Evolutionary conservation across 1,140 invertebrate genomes (phyloP), one percentile per base, ranked within the genome.

Genomic region (Chlorops oryzae): DNA sequence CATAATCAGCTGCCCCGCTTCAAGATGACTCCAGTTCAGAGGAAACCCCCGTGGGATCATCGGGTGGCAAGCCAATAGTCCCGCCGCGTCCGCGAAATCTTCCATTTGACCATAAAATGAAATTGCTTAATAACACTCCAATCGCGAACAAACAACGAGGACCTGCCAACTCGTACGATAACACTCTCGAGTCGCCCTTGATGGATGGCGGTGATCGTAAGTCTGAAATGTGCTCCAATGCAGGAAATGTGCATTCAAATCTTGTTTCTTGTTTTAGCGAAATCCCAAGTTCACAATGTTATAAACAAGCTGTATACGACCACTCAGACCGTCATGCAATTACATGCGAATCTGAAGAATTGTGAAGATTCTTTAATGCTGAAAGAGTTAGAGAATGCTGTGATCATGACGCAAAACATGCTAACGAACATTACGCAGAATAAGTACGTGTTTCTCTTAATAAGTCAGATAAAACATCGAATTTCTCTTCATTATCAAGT

Each of bases 1-100:
- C 79, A 59, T 77, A 79, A 62, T 76, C 79, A 35, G 81, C 34
- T 25, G 46, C 51, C 6, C 40, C 46, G 3, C 51, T 59, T 40
- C 82, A 85, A 52, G 87, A 89, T 64, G 86, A 88, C 72, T 85
- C 87, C 27, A 84, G 85, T 60, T 87, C 85, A 2, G 83, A 84
- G 72, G 85, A 87, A 55, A 74, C 77, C 18, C 58, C 62, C 54
- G 41, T 53, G 40, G 59, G 56, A 40, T 77, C 72, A 21, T 75
- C 72, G 18, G 72, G 71, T 39, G 72, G 70, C 22, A 82, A 82
- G 61, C 79, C 80, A 10, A 74, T 75, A 34, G 76, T 81, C 28
- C 78, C 80, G 39, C 81, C 82, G 5, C 71, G 84, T 50, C 80
- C 82, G 9, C 58, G 70, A 5, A 72, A 68, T 44, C 55, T 72